These are phyloP conservation scores for Liparis tanakae DNA, from an alignment of 2,797 vertebrate genomes.

Conservation along the genomic window DNA sequence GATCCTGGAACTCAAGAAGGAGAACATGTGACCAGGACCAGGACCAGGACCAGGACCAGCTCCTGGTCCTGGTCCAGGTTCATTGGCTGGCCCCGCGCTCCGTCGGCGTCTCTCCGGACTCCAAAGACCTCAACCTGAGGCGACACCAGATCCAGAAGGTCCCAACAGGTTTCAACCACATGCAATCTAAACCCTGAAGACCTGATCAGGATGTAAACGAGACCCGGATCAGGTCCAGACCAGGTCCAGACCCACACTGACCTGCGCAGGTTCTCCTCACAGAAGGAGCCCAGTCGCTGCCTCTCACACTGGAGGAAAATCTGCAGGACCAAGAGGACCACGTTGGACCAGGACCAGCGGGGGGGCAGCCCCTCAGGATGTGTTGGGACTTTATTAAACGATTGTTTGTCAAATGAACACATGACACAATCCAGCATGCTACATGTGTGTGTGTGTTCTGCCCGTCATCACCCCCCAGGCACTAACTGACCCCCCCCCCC, in stretches of 20 bases:
- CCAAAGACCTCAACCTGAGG: conserved; percentile 48
- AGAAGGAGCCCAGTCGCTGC: conserved; percentile 82
- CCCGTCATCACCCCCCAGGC: no score
- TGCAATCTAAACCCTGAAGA: background rate
- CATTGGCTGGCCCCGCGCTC: background rate
- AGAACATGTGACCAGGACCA: no score
- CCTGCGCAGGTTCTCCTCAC: conserved; percentile 82
- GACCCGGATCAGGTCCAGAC: background rate
- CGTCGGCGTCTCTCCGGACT: background rate
- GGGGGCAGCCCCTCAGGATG: no score
- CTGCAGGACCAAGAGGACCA: conserved; percentile 66
- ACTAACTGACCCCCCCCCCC: no score
- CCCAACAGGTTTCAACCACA: background rate
- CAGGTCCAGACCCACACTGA: conserved; percentile 46
- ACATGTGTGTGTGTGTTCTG: no score
- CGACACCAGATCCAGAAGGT: background rate
- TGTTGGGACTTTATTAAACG: no score
- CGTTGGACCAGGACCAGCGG: no score
- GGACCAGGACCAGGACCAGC: no score
- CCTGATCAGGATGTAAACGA: background rate
- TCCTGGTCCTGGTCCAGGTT: background rate
- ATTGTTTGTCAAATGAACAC: no score
- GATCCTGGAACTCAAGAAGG: background rate
- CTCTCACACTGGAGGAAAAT: conserved; percentile 84
- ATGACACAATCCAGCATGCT: no score